Evolutionary conservation across 2,888 invertebrate genomes (phyloP), one percentile per base, ranked within the genome.

Genomic region (Phaonia tiefii): DNA sequence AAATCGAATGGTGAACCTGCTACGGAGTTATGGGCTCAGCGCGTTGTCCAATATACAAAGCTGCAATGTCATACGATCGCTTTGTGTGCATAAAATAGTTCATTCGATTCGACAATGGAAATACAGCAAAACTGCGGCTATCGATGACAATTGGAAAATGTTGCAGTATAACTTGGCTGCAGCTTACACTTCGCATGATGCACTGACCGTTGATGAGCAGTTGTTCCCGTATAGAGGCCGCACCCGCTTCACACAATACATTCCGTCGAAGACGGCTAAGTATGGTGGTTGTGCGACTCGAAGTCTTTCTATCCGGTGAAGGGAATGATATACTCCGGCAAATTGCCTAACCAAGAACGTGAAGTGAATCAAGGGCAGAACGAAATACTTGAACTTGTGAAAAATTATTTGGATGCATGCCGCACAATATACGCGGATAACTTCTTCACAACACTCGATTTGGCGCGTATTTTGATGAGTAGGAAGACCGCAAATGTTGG

Each of bases 281-380:
- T 31, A 31, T 31, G 31, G 31, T 31, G 31, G 31, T 31, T 31
- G 31, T 31, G 31, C 31, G 31, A 31, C 31, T 31, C 31, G 8
- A 31, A 31, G 8, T 31, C 31, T 5, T 15, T 49, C 17, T 15
- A 15, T 7, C 49, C 17, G 49, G 13, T 2, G 17, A 49, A 17
- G 49, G 49, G 17, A 49, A n/a, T n/a, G 88, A 83, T 94, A 93
- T 92, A 95, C 92, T 49, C 51, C 49, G 25, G 69, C 17, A 69
- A 49, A 54, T 15, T 69, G 69, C 69, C 49, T n/a, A 26, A 69
- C 54, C 69, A 46, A 25, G 25, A 22, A 26, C 63, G 42, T 20
- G 54, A 71, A 42, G 26, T 65, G 5, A 65, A 73, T 46, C 49
- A 73, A 73, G 74, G 74, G 39, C 74, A 66, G 67, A 66, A 58